Percentiles rank a stretch among this genome's conserved stretches.
Evolutionary conservation across 2,888 invertebrate species (phyloP).

Genomic region (Drosophila greeni): DNA sequence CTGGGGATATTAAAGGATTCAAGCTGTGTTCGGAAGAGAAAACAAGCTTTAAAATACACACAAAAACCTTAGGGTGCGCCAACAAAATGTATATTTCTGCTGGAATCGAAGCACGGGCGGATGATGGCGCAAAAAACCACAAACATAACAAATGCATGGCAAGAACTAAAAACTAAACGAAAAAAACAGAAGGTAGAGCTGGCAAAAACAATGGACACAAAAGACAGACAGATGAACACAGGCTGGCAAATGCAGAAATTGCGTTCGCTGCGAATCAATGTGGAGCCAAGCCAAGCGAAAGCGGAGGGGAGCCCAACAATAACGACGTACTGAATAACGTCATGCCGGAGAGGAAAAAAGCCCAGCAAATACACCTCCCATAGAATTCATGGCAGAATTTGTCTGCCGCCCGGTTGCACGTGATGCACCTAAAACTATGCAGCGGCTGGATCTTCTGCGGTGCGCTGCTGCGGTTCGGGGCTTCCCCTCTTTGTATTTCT

Average conservation of each 20-base stretch:
- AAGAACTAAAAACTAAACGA: slow-evolving; percentile 33
- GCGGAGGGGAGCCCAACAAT: slow-evolving; percentile 24
- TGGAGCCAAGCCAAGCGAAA: slow-evolving; percentile 42
- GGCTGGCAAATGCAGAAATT: slow-evolving; percentile 59
- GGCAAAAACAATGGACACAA: slow-evolving; percentile 31
- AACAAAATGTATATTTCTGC: slow-evolving; percentile 4
- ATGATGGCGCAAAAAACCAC: slow-evolving; percentile 9
- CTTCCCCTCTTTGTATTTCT: slow-evolving; percentile 32
- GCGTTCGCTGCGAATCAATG: slow-evolving; percentile 67
- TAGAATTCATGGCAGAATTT: slow-evolving; percentile 28
- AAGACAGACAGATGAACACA: slow-evolving; percentile 31
- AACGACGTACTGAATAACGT: slow-evolving; percentile 46
- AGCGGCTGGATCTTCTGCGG: slow-evolving; percentile 4
- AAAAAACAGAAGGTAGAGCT: slow-evolving; percentile 17
- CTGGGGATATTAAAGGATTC: slow-evolving; percentile 4
- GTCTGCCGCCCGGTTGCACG: slow-evolving; percentile 25
- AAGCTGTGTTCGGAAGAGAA: not conserved
- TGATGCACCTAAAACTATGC: slow-evolving; percentile 58
- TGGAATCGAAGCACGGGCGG: slow-evolving; percentile 1
- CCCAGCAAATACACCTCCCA: slow-evolving; percentile 25
- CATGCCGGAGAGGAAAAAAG: slow-evolving; percentile 31
- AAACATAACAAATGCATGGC: slow-evolving; percentile 10
- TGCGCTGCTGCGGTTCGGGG: slow-evolving; percentile 30
- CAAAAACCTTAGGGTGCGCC: not conserved
- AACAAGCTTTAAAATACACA: not conserved